phyloP scores from a whole-genome alignment of 2,113 vertebrate genomes.

The Psittacus erithacus region DNA sequence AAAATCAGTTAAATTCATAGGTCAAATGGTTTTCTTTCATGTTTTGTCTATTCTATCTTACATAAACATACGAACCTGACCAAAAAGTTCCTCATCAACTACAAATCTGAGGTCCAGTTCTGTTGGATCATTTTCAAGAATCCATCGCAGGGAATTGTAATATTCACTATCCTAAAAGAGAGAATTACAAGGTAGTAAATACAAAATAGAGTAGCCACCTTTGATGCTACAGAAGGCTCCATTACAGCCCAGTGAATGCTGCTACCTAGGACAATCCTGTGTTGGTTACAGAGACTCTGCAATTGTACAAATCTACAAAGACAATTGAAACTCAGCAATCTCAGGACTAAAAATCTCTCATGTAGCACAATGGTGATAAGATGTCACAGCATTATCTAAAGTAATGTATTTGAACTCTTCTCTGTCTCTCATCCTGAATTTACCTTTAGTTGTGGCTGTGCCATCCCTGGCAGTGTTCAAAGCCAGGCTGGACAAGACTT shows the following conservation, averaged over 20 bases:
- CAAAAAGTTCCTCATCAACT: conserved; percentile 97
- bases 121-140: conserved; percentile 94
- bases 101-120: conserved; percentile 94
- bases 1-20: neutral
- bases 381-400: neutral
- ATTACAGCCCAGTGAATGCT: neutral
- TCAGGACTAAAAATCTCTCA: neutral
- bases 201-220: neutral
- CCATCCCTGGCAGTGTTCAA: neutral
- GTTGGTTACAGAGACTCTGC: neutral
- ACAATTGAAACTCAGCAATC: neutral
- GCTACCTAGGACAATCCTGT: neutral
- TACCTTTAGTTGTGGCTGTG: neutral
- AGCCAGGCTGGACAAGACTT: neutral
- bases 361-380: neutral
- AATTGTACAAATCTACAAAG: neutral
- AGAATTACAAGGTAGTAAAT: neutral
- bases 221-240: neutral
- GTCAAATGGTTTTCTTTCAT: neutral
- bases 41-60: neutral
- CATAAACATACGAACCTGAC: conserved; percentile 84
- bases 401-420: neutral
- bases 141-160: conserved; percentile 96
- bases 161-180: conserved; percentile 91
- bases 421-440: neutral